Conservation (phyloP, 2,113 vertebrate species). For the Gadus macrocephalus region DNA sequence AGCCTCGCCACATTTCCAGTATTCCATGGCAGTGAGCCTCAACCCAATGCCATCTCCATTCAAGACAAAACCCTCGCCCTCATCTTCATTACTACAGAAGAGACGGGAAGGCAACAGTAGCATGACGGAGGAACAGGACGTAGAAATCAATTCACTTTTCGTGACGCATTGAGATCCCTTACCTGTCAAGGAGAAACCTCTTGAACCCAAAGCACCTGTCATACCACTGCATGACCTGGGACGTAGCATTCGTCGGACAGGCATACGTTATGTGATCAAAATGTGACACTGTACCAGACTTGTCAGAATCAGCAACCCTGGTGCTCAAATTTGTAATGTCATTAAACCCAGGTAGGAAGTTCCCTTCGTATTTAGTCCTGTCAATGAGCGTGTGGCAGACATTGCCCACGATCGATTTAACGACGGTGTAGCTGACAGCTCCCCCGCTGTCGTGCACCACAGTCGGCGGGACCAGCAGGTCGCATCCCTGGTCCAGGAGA, state of each 20-base stretch:
- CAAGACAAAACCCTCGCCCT: constrained; percentile 73
- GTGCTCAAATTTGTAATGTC: constrained; percentile 16
- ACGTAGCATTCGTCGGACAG: constrained; percentile 66
- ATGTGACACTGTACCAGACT: constrained; percentile 69
- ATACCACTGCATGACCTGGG: constrained; percentile 80
- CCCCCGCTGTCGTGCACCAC: constrained; percentile 70
- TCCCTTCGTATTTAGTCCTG: constrained; percentile 68
- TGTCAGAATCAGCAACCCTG: constrained; percentile 10
- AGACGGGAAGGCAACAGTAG: neutral
- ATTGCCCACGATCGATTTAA: constrained; percentile 80
- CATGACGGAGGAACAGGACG: neutral
- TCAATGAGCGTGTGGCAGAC: constrained; percentile 88
- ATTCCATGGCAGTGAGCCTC: constrained; percentile 80
- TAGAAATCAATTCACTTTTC: neutral
- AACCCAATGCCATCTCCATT: constrained; percentile 76
- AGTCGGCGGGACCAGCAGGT: constrained; percentile 76
- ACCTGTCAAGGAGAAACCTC: constrained; percentile 80
- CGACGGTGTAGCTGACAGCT: constrained; percentile 75
- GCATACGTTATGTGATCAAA: constrained; percentile 90
- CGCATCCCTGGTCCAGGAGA: constrained; percentile 74
- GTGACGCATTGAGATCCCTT: constrained; percentile 15
- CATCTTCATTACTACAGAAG: constrained; percentile 66
- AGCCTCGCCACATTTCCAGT: constrained; percentile 67
- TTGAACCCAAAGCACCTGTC: constrained; percentile 79
- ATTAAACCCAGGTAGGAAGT: constrained; percentile 84